phyloP scores from a whole-genome alignment of 2,888 invertebrate species.

The Torymus auratus region DNA sequence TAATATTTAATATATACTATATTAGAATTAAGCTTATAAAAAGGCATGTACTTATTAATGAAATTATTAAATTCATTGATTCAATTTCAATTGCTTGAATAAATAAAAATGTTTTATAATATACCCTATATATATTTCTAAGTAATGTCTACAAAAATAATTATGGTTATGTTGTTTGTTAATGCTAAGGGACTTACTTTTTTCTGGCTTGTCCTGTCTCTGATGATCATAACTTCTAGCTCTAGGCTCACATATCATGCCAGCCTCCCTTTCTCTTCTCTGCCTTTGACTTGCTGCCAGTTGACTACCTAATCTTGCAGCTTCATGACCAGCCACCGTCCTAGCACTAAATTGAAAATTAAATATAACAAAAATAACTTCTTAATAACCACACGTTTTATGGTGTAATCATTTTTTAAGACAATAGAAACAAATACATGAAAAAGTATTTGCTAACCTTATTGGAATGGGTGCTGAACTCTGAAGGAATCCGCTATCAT shows the following conservation, averaged over 20 bases:
- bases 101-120: background rate
- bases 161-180: background rate
- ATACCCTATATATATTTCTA: background rate
- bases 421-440: too few species aligned
- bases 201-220: constrained; percentile 77
- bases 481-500: constrained; percentile 74
- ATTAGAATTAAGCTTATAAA: background rate
- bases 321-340: constrained; percentile 90
- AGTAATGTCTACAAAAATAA: constrained; percentile 12
- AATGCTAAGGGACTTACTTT: constrained; percentile 73
- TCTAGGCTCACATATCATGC: constrained; percentile 78
- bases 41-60: background rate
- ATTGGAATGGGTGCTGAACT: constrained; percentile 75
- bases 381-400: background rate
- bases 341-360: constrained; percentile 66
- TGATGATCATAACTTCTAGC: constrained; percentile 84
- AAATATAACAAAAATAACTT: constrained; percentile 9
- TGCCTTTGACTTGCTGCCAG: constrained; percentile 76
- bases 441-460: constrained; percentile 62
- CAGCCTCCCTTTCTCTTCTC: constrained; percentile 70
- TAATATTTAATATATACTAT: background rate
- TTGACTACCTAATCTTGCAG: constrained; percentile 83
- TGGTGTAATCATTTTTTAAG: too few species aligned
- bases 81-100: constrained; percentile 39
- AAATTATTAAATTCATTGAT: constrained; percentile 48